These are phyloP conservation scores for Tenthredo mesomela DNA, from an alignment of 2,888 invertebrate genomes.

Conservation along the genomic window DNA sequence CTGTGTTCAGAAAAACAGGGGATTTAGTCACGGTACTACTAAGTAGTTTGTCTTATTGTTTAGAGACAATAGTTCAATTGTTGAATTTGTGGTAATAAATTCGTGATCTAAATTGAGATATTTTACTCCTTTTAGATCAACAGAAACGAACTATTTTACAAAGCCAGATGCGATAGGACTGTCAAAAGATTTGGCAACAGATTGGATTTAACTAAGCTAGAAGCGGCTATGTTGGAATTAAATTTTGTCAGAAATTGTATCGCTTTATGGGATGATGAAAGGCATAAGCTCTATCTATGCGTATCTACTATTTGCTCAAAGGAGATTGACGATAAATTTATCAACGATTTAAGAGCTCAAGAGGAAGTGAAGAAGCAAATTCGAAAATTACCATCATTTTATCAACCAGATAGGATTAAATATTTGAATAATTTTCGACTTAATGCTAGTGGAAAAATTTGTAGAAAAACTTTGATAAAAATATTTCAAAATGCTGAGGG, in stretches of 20 bases:
- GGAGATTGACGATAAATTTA: conserved; percentile 59
- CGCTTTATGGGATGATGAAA: conserved; percentile 79
- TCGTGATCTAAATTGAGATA: conserved; percentile 22
- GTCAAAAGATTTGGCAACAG: conserved; percentile 89
- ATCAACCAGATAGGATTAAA: conserved; percentile 84
- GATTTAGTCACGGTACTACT: conserved; percentile 82
- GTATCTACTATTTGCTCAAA: conserved; percentile 75
- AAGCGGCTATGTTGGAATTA: conserved; percentile 78
- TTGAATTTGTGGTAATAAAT: conserved; percentile 16
- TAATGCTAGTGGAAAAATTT: conserved; percentile 86
- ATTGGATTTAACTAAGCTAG: conserved; percentile 82
- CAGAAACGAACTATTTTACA: conserved; percentile 80
- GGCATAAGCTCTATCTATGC: conserved; percentile 75
- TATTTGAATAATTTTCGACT: conserved; percentile 81
- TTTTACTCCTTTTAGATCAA: conserved; percentile 72
- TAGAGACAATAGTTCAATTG: conserved; percentile 43
- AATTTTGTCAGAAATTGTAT: conserved; percentile 79
- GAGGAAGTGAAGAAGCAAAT: conserved; percentile 71
- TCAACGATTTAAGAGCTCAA: conserved; percentile 68
- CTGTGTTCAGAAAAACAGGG: conserved; percentile 84
- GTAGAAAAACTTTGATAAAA: conserved; percentile 77
- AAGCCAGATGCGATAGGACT: conserved; percentile 85
- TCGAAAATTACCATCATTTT: conserved; percentile 79
- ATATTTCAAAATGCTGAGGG: conserved; percentile 74
- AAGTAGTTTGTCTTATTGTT: neutral